Conservation (phyloP, 2,113 vertebrate species). For the Accipiter cooperii region DNA sequence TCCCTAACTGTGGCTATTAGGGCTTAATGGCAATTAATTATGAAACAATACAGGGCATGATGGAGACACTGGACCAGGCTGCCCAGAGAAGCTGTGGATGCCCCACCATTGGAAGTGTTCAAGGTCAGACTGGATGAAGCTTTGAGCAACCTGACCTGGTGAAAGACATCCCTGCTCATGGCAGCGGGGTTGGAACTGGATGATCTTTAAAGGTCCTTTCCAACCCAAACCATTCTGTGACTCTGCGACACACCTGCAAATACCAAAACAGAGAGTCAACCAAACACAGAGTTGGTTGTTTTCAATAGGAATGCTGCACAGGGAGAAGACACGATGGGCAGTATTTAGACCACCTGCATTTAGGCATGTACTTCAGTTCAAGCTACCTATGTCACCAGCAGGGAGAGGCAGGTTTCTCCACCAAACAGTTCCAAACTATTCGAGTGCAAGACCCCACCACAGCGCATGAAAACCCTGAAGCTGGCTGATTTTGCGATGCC, state of each 20-base stretch:
- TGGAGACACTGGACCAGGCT: not conserved
- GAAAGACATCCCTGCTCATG: accelerated
- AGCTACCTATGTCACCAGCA: not conserved
- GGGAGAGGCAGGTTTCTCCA: not conserved
- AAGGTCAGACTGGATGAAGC: not conserved
- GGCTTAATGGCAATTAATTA: not conserved
- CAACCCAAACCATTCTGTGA: not conserved
- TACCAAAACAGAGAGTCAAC: not conserved
- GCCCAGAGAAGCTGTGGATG: not conserved
- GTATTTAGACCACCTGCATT: not conserved
- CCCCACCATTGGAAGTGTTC: not conserved
- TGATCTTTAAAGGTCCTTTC: not conserved
- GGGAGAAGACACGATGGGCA: not conserved
- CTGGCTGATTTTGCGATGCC: not conserved
- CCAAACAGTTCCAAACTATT: not conserved
- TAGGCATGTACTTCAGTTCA: not conserved
- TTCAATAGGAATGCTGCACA: not conserved
- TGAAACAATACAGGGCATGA: not conserved
- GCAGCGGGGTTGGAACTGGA: not conserved
- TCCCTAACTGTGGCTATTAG: not conserved
- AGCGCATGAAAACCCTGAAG: not conserved
- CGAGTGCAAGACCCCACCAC: not conserved
- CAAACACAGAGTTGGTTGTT: not conserved
- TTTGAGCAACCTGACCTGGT: not conserved
- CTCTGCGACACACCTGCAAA: not conserved